Evolutionary conservation across 2,888 invertebrate species (phyloP).

Genomic region (Dichetophora obliterata): DNA sequence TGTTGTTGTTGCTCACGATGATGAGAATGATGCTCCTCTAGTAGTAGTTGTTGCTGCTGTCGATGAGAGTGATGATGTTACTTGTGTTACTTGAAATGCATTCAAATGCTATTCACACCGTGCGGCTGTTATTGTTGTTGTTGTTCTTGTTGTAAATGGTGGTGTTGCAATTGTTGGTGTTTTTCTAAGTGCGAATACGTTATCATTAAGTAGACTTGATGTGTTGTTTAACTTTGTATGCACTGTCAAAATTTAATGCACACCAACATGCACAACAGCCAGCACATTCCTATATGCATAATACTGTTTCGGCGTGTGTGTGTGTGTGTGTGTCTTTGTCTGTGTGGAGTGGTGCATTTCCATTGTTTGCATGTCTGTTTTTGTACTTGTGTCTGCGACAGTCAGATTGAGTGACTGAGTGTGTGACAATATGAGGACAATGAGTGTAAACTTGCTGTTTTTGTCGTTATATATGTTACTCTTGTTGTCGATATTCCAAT

Average conservation of each 20-base stretch:
- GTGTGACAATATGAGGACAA: background rate
- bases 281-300: background rate
- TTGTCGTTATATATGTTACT: background rate
- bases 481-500: background rate
- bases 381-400: conserved; percentile 3
- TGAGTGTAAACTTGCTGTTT: conserved; percentile 13
- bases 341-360: background rate
- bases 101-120: background rate
- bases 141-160: background rate
- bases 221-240: conserved; percentile 34
- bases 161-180: conserved; percentile 5
- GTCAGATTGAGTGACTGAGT: conserved; percentile 15
- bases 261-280: background rate
- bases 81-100: background rate
- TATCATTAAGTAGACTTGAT: conserved; percentile 37
- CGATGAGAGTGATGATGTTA: background rate
- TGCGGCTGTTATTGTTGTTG: background rate
- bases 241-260: background rate
- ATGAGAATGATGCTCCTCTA: background rate
- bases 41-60: background rate
- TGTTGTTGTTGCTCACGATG: background rate
- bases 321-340: background rate
- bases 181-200: conserved; percentile 26
- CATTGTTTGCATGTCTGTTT: background rate
- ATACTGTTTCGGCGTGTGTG: background rate